Evolutionary conservation across 2,888 invertebrate genomes (phyloP).

Genomic region (Dimorphilus gyrociliatus): DNA sequence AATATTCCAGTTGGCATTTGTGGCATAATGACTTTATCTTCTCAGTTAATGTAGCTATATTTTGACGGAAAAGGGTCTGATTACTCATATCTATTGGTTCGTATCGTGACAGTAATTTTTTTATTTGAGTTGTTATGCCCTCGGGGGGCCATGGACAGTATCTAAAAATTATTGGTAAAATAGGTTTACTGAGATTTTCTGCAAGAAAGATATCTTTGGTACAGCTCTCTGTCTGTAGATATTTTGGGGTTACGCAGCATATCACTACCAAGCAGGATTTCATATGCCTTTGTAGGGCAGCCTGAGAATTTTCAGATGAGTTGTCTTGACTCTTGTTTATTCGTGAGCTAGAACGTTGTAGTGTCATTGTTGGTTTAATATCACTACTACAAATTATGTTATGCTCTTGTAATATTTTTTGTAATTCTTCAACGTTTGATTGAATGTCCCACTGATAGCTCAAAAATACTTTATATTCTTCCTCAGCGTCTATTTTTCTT

Average conservation of each 20-base stretch:
- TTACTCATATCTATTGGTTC: slow-evolving; percentile 28
- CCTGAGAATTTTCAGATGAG: slow-evolving; percentile 17
- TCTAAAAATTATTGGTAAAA: slow-evolving; percentile 25
- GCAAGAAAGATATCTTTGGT: slow-evolving; percentile 30
- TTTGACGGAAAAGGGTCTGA: slow-evolving; percentile 27
- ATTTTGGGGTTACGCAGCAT: slow-evolving; percentile 31
- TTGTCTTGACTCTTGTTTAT: slow-evolving; percentile 16
- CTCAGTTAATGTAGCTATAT: slow-evolving; percentile 20
- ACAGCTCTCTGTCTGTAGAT: slow-evolving; percentile 33
- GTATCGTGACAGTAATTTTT: slow-evolving; percentile 20
- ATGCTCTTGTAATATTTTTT: slow-evolving; percentile 17
- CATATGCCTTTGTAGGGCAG: slow-evolving; percentile 27
- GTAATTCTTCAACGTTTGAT: slow-evolving; percentile 26
- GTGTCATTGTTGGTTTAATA: slow-evolving; percentile 17
- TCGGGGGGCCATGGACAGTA: slow-evolving; percentile 27
- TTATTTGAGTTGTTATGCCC: slow-evolving; percentile 22
- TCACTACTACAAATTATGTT: slow-evolving; percentile 29
- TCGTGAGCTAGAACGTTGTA: background rate
- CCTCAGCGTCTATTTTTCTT: slow-evolving; percentile 11
- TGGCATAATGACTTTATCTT: no score
- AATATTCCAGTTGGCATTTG: no score
- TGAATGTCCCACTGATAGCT: slow-evolving; percentile 36
- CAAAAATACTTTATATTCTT: slow-evolving; percentile 23
- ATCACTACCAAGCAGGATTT: slow-evolving; percentile 22
- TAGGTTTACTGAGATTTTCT: slow-evolving; percentile 25